A percentile compares a stretch with the other conserved stretches of the same genome.
These are phyloP conservation scores for Syngnathus rostellatus DNA, from an alignment of 2,797 vertebrate species.

Conservation along the genomic window DNA sequence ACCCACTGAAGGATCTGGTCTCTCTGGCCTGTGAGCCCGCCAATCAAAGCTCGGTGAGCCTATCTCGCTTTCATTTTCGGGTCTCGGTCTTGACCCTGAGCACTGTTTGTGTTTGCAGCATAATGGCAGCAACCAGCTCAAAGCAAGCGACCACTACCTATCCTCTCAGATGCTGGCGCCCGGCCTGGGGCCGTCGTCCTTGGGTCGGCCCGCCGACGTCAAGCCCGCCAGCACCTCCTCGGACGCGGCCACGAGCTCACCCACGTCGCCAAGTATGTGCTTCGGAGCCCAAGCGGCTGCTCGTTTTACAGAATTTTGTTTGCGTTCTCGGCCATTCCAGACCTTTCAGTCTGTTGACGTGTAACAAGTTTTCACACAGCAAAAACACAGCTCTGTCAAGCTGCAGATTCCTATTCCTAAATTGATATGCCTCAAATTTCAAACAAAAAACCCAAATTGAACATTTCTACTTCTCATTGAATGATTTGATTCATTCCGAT, in stretches of 20 bases:
- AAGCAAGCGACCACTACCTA: constrained; percentile 88
- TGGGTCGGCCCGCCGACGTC: constrained; percentile 68
- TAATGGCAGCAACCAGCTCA: constrained; percentile 90
- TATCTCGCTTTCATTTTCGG: too few relatives aligned
- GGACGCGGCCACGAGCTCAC: constrained; percentile 79
- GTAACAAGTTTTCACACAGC: too few relatives aligned
- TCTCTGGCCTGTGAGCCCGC: constrained; percentile 92
- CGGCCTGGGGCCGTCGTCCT: constrained; percentile 55
- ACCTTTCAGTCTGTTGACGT: too few relatives aligned
- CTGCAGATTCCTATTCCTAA: too few relatives aligned
- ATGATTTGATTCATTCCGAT: too few relatives aligned
- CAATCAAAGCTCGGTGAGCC: constrained; percentile 70
- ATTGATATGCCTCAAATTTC: too few relatives aligned
- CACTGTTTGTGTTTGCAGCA: constrained; percentile 63
- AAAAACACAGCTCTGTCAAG: too few relatives aligned
- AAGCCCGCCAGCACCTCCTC: constrained; percentile 85
- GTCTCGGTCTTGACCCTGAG: background rate
- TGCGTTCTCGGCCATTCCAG: too few relatives aligned
- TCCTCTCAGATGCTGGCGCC: constrained; percentile 85
- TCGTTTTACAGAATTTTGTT: too few relatives aligned
- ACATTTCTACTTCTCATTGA: too few relatives aligned
- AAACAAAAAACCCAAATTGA: too few relatives aligned
- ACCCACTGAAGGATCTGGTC: constrained; percentile 92
- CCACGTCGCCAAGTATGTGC: constrained; percentile 86
- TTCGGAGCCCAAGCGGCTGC: too few relatives aligned